Conservation (phyloP, 2,797 vertebrate species). For the Tolypeutes matacus region DNA sequence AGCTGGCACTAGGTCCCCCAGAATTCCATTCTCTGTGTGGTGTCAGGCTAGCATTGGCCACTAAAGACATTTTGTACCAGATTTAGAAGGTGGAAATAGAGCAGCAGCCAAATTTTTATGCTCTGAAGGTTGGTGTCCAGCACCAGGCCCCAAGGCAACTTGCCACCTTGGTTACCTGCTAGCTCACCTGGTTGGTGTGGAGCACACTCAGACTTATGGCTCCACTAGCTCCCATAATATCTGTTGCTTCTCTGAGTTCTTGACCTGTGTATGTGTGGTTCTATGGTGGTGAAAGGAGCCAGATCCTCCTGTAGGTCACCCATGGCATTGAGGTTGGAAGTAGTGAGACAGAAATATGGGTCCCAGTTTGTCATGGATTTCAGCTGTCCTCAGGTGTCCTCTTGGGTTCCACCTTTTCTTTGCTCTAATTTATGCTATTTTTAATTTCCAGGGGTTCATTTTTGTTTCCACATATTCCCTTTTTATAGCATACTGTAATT, state of each 20-base stretch:
- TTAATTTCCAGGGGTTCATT: neutral
- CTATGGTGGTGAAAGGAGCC: neutral
- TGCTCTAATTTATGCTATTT: neutral
- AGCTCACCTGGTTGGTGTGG: neutral
- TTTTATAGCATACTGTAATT: slow-evolving; percentile 24
- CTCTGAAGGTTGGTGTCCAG: neutral
- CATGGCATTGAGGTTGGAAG: neutral
- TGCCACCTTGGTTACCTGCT: neutral
- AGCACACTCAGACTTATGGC: too few relatives aligned
- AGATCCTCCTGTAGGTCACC: neutral
- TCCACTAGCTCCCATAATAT: neutral
- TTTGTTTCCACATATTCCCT: neutral
- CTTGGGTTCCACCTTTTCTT: neutral
- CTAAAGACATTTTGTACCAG: neutral
- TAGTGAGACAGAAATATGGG: neutral
- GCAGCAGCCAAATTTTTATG: neutral
- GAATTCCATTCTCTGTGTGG: neutral
- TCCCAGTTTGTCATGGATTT: neutral
- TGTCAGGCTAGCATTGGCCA: neutral
- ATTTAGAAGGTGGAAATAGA: neutral
- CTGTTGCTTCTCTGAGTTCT: neutral
- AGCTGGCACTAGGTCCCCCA: neutral
- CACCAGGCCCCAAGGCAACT: neutral
- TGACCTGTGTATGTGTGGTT: neutral
- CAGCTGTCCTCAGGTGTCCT: neutral